phyloP scores from a whole-genome alignment of 2,797 vertebrate species.

The Scolopax bukidnonensis region DNA sequence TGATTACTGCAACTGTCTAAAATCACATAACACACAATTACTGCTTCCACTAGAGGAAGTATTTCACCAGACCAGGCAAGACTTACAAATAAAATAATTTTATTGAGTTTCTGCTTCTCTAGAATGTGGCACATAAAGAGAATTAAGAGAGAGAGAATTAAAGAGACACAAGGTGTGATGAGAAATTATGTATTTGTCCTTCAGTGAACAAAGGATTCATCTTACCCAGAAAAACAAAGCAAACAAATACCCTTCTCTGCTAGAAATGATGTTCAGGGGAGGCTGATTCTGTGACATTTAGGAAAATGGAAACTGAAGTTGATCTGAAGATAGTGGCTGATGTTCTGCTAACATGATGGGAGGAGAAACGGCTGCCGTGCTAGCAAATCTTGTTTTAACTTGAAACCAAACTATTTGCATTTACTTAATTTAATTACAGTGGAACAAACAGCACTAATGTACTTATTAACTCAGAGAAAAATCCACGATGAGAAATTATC shows the following conservation, averaged over 20 bases:
- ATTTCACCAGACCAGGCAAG: not conserved
- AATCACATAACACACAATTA: not conserved
- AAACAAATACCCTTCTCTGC: not conserved
- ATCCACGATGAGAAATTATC: not conserved
- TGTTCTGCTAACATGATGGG: not conserved
- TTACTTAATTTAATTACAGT: slow-evolving; percentile 12
- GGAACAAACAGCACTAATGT: slow-evolving; percentile 44
- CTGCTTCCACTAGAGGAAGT: not conserved
- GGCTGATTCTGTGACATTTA: not conserved
- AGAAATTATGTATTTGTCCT: slow-evolving; percentile 22
- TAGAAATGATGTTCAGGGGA: not conserved
- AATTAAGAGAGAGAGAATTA: no score
- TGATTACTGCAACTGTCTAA: not conserved
- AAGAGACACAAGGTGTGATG: slow-evolving; percentile 62
- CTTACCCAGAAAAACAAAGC: not conserved
- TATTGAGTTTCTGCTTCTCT: slow-evolving; percentile 62
- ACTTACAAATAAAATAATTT: slow-evolving; percentile 59
- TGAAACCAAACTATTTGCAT: slow-evolving; percentile 30
- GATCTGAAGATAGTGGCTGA: not conserved
- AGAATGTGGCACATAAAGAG: slow-evolving; percentile 45
- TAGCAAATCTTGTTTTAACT: not conserved
- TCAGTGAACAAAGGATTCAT: not conserved
- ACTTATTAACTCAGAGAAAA: slow-evolving; percentile 33
- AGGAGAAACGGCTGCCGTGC: not conserved
- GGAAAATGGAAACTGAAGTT: not conserved